Evolutionary conservation across 1,140 invertebrate species (phyloP).

Genomic region (Vanessa atalanta): DNA sequence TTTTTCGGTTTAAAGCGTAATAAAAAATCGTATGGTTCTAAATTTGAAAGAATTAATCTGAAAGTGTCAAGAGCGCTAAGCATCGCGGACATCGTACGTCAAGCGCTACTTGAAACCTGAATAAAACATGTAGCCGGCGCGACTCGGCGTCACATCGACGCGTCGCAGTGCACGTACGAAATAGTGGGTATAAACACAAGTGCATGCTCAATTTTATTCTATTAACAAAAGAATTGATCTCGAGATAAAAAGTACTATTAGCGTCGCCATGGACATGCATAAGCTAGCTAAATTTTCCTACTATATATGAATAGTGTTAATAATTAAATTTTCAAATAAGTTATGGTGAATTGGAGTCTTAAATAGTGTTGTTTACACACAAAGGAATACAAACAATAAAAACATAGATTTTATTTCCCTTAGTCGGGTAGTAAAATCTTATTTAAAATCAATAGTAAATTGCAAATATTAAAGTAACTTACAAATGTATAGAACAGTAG

Average conservation of each 20-base stretch:
- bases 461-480: background rate
- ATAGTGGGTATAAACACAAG: background rate
- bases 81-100: constrained; percentile 36
- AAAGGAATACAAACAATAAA: too few relatives aligned
- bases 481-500: constrained; percentile 3
- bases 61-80: constrained; percentile 46
- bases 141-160: constrained; percentile 30
- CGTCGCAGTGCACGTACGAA: constrained; percentile 19
- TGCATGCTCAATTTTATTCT: background rate
- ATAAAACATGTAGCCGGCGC: constrained; percentile 45
- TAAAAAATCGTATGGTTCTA: background rate
- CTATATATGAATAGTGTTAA: too few relatives aligned
- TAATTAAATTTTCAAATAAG: too few relatives aligned
- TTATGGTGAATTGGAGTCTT: too few relatives aligned
- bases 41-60: constrained; percentile 37
- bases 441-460: background rate
- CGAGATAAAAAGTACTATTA: too few relatives aligned
- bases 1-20: background rate
- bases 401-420: background rate
- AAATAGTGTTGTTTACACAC: too few relatives aligned
- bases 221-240: background rate
- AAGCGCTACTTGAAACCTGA: constrained; percentile 43
- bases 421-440: background rate
- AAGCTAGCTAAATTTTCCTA: too few relatives aligned
- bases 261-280: too few relatives aligned